A percentile compares a stretch with the other conserved stretches of the same genome.
Conservation (phyloP, 2,113 vertebrate genomes). For the Callospermophilus lateralis region DNA sequence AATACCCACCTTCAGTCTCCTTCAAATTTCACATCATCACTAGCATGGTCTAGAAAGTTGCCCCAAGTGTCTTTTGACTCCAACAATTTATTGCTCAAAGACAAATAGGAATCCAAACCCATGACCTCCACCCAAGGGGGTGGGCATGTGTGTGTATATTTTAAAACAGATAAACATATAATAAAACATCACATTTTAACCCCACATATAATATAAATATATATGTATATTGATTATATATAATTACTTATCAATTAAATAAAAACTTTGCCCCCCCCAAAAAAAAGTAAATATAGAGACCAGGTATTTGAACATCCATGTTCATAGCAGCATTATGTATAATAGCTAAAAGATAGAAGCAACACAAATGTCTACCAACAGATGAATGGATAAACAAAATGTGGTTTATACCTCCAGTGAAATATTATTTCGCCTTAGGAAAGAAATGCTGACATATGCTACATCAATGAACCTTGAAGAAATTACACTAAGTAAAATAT, state of each 20-base stretch:
- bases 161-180: neutral
- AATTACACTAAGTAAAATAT: neutral
- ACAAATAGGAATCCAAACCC: slow-evolving; percentile 16
- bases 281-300: neutral
- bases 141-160: neutral
- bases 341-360: neutral
- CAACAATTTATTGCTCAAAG: neutral
- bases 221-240: neutral
- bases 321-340: neutral
- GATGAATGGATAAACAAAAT: neutral
- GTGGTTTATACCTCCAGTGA: neutral
- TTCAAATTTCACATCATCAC: neutral
- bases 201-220: neutral
- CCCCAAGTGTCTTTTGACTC: neutral
- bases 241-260: neutral
- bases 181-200: neutral
- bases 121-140: neutral
- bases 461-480: neutral
- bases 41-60: neutral
- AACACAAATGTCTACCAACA: neutral
- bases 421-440: neutral
- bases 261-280: neutral
- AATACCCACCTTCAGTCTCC: neutral
- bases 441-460: neutral
- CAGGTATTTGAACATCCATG: neutral